Evolutionary conservation across 2,888 invertebrate species (phyloP).

Genomic region (Rhingia campestris): DNA sequence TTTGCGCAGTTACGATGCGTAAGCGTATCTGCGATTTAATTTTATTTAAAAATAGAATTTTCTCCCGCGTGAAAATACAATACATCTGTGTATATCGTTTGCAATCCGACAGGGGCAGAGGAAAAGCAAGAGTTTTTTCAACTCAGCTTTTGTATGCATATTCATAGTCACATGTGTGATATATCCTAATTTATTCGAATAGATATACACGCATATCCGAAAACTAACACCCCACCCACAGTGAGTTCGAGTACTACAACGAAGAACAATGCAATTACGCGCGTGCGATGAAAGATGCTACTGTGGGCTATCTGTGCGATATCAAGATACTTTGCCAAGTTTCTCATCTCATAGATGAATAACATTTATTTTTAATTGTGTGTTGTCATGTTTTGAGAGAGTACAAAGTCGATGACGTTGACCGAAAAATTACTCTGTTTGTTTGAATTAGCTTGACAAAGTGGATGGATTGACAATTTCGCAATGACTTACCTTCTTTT

Average conservation of each 20-base stretch:
- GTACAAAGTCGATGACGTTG: slow-evolving; percentile 12
- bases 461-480: neutral
- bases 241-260: neutral
- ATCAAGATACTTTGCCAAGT: slow-evolving; percentile 47
- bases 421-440: slow-evolving; percentile 15
- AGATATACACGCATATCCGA: slow-evolving; percentile 21
- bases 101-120: slow-evolving; percentile 37
- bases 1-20: slow-evolving; percentile 61
- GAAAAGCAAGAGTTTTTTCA: slow-evolving; percentile 43
- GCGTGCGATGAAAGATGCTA: slow-evolving; percentile 45
- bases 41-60: slow-evolving; percentile 59
- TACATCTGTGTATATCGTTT: slow-evolving; percentile 34
- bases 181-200: slow-evolving; percentile 28
- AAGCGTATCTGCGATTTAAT: slow-evolving; percentile 48
- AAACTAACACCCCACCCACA: slow-evolving; percentile 26
- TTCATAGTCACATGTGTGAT: slow-evolving; percentile 1
- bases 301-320: slow-evolving; percentile 18
- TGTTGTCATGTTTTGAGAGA: slow-evolving; percentile 44
- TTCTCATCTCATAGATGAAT: slow-evolving; percentile 31
- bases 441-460: neutral
- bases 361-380: slow-evolving; percentile 50
- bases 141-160: slow-evolving; percentile 10
- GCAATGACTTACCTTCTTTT: slow-evolving; percentile 93
- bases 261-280: slow-evolving; percentile 65
- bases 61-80: slow-evolving; percentile 42